Percentiles rank a stretch among this genome's conserved stretches.
phyloP scores from a whole-genome alignment of 1,140 invertebrate species.

The Hypsibius dujardini region DNA sequence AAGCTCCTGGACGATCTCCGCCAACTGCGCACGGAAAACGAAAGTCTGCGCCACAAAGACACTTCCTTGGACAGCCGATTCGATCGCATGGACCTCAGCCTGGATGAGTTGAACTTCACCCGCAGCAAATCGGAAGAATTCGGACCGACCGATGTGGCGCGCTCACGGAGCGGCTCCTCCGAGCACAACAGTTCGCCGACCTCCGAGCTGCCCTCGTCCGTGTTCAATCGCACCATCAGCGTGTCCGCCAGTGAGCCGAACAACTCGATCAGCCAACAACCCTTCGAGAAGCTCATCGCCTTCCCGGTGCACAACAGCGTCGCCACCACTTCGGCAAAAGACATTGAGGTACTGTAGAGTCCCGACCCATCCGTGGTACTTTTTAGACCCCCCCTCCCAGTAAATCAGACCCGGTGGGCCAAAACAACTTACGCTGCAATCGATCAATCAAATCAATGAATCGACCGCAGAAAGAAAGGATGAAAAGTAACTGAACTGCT shows the following conservation, averaged over 20 bases:
- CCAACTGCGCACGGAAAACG: not conserved
- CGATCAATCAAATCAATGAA: too few relatives aligned
- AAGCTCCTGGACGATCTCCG: not conserved
- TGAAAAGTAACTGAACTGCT: too few relatives aligned
- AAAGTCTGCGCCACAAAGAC: not conserved
- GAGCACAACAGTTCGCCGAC: not conserved
- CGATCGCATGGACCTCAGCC: too few relatives aligned
- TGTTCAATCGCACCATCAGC: not conserved
- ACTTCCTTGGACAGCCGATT: not conserved
- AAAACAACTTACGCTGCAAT: too few relatives aligned
- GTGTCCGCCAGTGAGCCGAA: not conserved
- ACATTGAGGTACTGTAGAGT: not conserved
- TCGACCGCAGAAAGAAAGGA: too few relatives aligned
- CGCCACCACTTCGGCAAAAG: not conserved
- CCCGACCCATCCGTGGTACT: too few relatives aligned
- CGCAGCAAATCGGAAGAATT: slow-evolving; percentile 5
- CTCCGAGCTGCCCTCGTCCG: not conserved
- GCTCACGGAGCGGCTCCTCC: not conserved
- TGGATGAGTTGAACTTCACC: not conserved
- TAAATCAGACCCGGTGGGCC: too few relatives aligned
- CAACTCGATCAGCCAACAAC: not conserved
- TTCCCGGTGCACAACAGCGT: not conserved
- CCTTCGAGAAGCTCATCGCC: slow-evolving; percentile 13
- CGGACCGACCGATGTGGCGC: not conserved
- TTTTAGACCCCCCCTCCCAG: too few relatives aligned